Percentiles rank a stretch among this genome's conserved stretches.
phyloP scores from a whole-genome alignment of 2,797 vertebrate genomes.

The Manis crassicaudata region DNA sequence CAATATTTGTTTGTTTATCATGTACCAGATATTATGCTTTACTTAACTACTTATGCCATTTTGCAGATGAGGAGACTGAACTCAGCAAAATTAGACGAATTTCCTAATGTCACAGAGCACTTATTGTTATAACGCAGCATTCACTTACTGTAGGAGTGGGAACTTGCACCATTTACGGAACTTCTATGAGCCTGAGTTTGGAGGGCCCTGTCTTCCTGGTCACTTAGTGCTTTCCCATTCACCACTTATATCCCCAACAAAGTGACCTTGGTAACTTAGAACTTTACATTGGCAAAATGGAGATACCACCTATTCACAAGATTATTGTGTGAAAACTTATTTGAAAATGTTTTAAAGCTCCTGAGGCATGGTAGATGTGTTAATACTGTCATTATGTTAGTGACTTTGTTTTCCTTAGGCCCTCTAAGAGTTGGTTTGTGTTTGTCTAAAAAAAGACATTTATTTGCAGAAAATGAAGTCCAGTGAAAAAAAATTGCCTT shows the following conservation, averaged over 20 bases:
- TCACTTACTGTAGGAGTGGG: not conserved
- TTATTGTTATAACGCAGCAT: not conserved
- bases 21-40: not conserved
- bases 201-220: not conserved
- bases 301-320: not conserved
- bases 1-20: not conserved
- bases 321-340: not conserved
- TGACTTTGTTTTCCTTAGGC: not conserved
- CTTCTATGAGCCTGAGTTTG: not conserved
- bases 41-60: not conserved
- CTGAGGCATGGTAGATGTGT: not conserved
- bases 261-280: not conserved
- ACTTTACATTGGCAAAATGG: not conserved
- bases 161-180: not conserved
- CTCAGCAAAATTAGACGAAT: not conserved
- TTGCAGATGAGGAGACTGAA: not conserved
- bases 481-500: not conserved
- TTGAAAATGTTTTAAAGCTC: not conserved
- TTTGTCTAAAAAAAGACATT: not conserved
- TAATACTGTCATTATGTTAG: not conserved
- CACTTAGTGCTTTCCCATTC: not conserved
- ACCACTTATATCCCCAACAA: not conserved
- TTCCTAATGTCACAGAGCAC: not conserved
- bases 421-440: not conserved
- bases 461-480: slow-evolving; percentile 30